Evolutionary conservation across 1,140 invertebrate species (phyloP).

Genomic region (Drusus annulatus): DNA sequence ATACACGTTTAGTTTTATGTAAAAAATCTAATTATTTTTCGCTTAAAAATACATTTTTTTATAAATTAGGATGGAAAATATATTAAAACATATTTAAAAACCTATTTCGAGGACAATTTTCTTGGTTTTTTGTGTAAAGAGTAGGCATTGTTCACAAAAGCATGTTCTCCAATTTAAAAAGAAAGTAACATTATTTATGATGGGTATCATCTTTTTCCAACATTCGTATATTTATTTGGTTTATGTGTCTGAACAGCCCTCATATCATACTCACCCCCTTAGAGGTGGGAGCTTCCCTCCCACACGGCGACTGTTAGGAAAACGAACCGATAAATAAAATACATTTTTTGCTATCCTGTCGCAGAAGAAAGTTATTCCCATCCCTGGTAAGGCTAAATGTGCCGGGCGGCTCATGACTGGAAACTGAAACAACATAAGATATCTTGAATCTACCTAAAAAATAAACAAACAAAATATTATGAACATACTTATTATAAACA

Average conservation of each 20-base stretch:
- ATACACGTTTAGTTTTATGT: no score
- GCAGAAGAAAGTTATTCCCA: constrained; percentile 54
- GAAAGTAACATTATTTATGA: no score
- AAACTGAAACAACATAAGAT: not conserved
- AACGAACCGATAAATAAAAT: constrained; percentile 57
- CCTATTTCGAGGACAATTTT: no score
- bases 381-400: constrained; percentile 50
- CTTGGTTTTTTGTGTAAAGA: no score
- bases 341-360: constrained; percentile 49
- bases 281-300: not conserved
- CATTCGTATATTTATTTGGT: not conserved
- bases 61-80: no score
- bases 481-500: no score
- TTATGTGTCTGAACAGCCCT: constrained; percentile 21
- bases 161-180: no score
- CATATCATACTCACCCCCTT: not conserved
- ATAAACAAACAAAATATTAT: no score
- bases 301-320: constrained; percentile 31
- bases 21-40: no score
- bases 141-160: no score
- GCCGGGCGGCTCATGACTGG: constrained; percentile 18
- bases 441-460: not conserved
- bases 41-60: no score
- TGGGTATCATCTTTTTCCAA: not conserved
- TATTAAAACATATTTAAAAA: no score